Conservation (phyloP, 1,140 invertebrate species). For the Drosophila sturtevanti region DNA sequence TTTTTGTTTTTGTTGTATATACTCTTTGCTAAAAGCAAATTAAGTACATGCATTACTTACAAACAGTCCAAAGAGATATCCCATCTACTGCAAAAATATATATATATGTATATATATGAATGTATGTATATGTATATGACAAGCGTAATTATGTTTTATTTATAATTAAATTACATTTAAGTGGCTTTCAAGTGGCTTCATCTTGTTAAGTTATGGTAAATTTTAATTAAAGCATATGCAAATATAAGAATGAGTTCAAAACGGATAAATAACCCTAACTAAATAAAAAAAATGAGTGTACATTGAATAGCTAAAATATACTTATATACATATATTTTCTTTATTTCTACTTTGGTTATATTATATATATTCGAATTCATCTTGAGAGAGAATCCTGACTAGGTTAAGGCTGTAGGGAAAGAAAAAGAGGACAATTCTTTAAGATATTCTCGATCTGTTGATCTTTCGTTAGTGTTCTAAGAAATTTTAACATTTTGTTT, state of each 20-base stretch:
- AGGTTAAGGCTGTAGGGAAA: no score
- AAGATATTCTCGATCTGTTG: no score
- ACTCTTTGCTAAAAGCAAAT: constrained; percentile 42
- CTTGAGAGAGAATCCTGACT: no score
- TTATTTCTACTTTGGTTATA: no score
- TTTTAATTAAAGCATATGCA: constrained; percentile 51
- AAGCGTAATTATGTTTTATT: constrained; percentile 51
- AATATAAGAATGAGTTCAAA: constrained; percentile 13
- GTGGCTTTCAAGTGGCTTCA: constrained; percentile 51
- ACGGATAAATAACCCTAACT: not conserved
- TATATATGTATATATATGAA: constrained; percentile 7
- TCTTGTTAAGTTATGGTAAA: constrained; percentile 31
- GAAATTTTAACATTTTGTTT: no score
- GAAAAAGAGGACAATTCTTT: no score
- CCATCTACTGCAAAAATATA: not conserved
- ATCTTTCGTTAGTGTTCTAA: no score
- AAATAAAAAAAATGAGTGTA: not conserved
- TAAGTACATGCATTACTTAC: constrained; percentile 52
- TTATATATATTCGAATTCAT: no score
- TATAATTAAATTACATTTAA: constrained; percentile 74
- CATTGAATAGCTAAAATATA: no score
- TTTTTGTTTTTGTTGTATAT: constrained; percentile 13
- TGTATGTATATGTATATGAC: constrained; percentile 17
- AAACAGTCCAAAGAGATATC: constrained; percentile 1
- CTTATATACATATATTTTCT: no score